phyloP scores from a whole-genome alignment of 2,888 invertebrate genomes.

The Bellardia bayeri region DNA sequence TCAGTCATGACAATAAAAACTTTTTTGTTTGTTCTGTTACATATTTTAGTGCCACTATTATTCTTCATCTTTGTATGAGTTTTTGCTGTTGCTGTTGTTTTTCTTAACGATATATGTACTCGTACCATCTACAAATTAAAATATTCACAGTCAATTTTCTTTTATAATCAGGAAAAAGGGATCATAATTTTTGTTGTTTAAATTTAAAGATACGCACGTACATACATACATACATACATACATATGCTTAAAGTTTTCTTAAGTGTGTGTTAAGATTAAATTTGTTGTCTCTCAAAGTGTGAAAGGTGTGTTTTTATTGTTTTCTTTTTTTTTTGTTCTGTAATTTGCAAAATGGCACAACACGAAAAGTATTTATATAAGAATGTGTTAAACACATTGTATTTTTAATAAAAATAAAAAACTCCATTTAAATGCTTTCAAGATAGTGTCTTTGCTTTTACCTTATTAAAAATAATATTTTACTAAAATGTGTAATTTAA shows the following conservation, averaged over 20 bases:
- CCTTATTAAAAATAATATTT: too few relatives aligned
- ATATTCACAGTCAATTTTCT: conserved; percentile 74
- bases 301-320: not conserved
- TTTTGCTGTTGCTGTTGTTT: not conserved
- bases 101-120: not conserved
- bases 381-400: not conserved
- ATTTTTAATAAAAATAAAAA: too few relatives aligned
- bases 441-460: too few relatives aligned
- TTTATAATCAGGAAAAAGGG: conserved; percentile 61
- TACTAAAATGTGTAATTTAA: too few relatives aligned
- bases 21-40: conserved; percentile 25
- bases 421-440: too few relatives aligned
- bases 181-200: conserved; percentile 57
- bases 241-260: not conserved
- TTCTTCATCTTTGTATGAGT: conserved; percentile 14
- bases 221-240: not conserved
- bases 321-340: not conserved
- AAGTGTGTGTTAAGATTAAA: conserved; percentile 6
- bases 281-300: not conserved
- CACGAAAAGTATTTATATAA: too few relatives aligned
- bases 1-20: conserved; percentile 60
- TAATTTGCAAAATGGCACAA: not conserved
- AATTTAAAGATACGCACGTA: not conserved
- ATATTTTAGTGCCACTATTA: conserved; percentile 35
- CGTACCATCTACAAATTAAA: conserved; percentile 49